These are phyloP conservation scores for Cepphus grylle DNA, from an alignment of 2,113 vertebrate genomes.

Conservation along the genomic window DNA sequence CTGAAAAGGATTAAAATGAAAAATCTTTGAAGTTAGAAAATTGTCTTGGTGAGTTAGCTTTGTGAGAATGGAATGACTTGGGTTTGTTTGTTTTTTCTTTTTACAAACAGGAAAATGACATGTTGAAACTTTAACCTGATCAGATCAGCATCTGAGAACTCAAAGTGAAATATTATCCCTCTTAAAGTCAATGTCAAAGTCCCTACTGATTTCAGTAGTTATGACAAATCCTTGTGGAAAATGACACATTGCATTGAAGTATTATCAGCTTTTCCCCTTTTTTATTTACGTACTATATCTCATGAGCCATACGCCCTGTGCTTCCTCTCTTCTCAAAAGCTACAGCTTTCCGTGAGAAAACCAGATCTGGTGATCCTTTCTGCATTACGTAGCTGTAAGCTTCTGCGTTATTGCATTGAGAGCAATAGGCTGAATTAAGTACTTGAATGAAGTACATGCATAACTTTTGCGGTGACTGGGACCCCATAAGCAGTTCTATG, in stretches of 20 bases:
- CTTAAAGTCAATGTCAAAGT: neutral
- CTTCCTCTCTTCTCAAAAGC: neutral
- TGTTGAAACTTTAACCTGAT: conserved; percentile 8
- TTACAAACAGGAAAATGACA: neutral
- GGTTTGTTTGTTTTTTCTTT: neutral
- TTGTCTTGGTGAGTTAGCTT: neutral
- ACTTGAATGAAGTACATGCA: neutral
- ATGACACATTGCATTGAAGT: neutral
- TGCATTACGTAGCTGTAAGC: neutral
- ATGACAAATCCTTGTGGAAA: neutral
- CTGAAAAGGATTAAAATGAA: neutral
- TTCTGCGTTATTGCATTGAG: neutral
- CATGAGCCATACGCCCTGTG: neutral
- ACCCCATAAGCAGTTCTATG: neutral
- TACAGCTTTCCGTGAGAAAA: neutral
- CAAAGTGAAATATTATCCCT: neutral
- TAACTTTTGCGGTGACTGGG: neutral
- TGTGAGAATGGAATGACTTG: neutral
- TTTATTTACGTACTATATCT: neutral
- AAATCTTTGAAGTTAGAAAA: conserved; percentile 6
- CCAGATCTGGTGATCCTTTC: neutral
- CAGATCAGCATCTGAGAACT: neutral
- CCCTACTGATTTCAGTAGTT: neutral
- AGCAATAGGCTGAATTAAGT: neutral
- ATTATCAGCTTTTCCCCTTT: neutral